phyloP scores from a whole-genome alignment of 2,888 invertebrate genomes.

The Synanthedon myopaeformis region DNA sequence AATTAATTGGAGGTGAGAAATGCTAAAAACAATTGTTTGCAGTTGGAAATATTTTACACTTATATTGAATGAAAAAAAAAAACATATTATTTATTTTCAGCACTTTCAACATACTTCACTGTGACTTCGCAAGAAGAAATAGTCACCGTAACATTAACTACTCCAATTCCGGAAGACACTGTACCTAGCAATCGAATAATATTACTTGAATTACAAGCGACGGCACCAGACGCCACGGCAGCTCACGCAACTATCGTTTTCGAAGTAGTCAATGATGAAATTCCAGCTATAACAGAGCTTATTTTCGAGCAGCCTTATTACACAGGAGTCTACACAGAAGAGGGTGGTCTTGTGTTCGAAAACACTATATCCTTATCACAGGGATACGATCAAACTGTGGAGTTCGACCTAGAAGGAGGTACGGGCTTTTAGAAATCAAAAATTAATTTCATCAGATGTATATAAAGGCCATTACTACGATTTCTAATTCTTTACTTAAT shows the following conservation, averaged over 20 bases:
- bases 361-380: background rate
- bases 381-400: constrained; percentile 1
- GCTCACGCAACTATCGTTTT: constrained; percentile 19
- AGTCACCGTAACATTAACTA: constrained; percentile 11
- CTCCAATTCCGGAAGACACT: constrained; percentile 12
- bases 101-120: constrained; percentile 15
- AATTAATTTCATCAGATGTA: background rate
- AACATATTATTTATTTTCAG: constrained; percentile 10
- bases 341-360: background rate
- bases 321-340: constrained; percentile 12
- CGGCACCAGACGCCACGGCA: constrained; percentile 14
- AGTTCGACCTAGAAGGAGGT: constrained; percentile 3
- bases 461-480: too few relatives aligned
- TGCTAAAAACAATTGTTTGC: background rate
- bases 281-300: constrained; percentile 4
- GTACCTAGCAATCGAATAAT: constrained; percentile 17
- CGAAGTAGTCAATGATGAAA: constrained; percentile 8
- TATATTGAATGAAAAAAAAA: too few relatives aligned
- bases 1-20: constrained; percentile 19
- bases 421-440: background rate
- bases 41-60: background rate
- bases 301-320: constrained; percentile 17
- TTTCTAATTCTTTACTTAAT: background rate
- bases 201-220: constrained; percentile 20
- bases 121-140: constrained; percentile 5